Conservation (phyloP, 2,888 invertebrate species). For the Netelia fuscicornis region DNA sequence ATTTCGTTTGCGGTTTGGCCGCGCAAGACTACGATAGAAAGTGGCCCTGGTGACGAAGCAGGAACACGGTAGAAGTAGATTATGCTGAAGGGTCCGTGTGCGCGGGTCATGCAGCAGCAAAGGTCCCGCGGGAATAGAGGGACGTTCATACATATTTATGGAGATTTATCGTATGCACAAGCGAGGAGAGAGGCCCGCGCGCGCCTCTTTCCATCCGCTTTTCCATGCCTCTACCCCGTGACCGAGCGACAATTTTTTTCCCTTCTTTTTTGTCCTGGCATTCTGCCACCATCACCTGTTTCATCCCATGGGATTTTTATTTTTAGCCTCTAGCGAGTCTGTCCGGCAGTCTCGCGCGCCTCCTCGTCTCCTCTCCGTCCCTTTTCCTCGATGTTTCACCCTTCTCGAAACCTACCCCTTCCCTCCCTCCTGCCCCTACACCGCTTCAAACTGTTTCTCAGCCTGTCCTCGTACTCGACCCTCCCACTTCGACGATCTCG, state of each 20-base stretch:
- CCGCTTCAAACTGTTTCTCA: neutral
- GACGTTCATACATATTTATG: constrained; percentile 80
- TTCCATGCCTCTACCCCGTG: constrained; percentile 43
- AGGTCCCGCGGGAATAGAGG: constrained; percentile 70
- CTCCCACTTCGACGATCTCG: constrained; percentile 27
- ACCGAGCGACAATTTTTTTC: constrained; percentile 51
- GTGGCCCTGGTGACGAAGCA: constrained; percentile 21
- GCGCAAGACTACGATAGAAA: constrained; percentile 2
- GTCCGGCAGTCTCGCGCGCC: constrained; percentile 31
- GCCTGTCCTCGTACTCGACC: constrained; percentile 1
- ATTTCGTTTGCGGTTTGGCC: constrained; percentile 12
- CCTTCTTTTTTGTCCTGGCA: constrained; percentile 75
- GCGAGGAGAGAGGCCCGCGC: constrained; percentile 23
- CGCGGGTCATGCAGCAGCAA: constrained; percentile 60
- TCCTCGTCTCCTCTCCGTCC: constrained; percentile 30
- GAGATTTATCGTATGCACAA: constrained; percentile 78
- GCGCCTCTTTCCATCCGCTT: constrained; percentile 56
- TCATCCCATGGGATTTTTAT: constrained; percentile 79
- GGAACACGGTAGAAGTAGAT: constrained; percentile 14
- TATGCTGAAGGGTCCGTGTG: constrained; percentile 17
- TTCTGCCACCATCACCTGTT: constrained; percentile 79
- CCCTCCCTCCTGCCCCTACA: neutral
- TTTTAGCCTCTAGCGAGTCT: constrained; percentile 72
- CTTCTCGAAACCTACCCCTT: constrained; percentile 1
- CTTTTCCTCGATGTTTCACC: constrained; percentile 18